A percentile compares a stretch with the other conserved stretches of the same genome.
phyloP scores from a whole-genome alignment of 2,797 vertebrate genomes.

The Poecilia gillii region DNA sequence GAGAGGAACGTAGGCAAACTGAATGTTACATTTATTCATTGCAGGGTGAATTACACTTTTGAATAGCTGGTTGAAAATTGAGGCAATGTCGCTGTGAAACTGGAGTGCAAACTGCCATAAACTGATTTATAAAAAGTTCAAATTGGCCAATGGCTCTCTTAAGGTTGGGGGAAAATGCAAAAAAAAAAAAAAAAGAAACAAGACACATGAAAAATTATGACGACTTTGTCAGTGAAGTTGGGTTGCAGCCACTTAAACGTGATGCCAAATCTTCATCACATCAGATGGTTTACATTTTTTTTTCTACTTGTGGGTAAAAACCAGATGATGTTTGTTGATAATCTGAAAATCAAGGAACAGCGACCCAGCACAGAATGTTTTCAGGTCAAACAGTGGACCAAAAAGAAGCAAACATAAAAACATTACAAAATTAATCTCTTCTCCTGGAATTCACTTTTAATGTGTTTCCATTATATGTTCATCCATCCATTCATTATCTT shows the following conservation, averaged over 20 bases:
- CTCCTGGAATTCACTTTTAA: slow-evolving; percentile 33
- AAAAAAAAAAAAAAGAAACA: background rate
- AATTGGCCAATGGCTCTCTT: background rate
- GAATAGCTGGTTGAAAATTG: background rate
- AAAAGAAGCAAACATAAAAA: slow-evolving; percentile 24
- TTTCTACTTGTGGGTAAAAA: background rate
- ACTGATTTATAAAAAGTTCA: background rate
- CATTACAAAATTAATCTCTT: slow-evolving; percentile 27
- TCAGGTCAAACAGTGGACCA: slow-evolving; percentile 10
- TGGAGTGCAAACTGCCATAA: background rate
- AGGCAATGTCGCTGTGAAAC: background rate
- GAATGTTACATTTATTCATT: background rate
- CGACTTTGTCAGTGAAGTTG: background rate
- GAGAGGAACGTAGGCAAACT: background rate
- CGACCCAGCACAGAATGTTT: background rate
- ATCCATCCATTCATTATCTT: too few species aligned
- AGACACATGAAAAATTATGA: background rate
- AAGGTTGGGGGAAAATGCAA: background rate
- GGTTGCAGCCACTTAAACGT: background rate
- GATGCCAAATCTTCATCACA: background rate
- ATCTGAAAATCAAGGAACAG: background rate
- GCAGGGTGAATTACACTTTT: background rate
- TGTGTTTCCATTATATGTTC: slow-evolving; percentile 53
- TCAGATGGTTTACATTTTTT: too few species aligned
- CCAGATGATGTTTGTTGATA: background rate